phyloP scores from a whole-genome alignment of 2,113 vertebrate species.

The Onychorhynchus coronatus region DNA sequence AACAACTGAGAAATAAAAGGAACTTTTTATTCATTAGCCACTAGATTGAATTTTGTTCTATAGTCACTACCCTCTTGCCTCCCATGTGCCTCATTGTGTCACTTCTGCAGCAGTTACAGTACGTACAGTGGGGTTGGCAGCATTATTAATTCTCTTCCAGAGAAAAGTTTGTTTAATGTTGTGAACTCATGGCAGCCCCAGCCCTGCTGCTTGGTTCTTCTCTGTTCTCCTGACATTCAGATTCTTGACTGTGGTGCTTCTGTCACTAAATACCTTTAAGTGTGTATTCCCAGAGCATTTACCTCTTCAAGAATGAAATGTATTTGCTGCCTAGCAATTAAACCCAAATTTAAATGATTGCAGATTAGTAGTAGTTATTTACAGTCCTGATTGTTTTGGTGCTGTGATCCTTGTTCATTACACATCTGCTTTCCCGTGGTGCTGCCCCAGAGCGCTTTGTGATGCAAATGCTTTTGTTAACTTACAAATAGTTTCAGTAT shows the following conservation, averaged over 20 bases:
- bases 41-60: constrained; percentile 58
- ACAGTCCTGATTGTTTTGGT: constrained; percentile 67
- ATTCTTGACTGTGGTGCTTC: background rate
- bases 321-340: constrained; percentile 69
- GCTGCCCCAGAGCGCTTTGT: constrained; percentile 51
- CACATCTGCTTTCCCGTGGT: constrained; percentile 63
- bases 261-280: constrained; percentile 8
- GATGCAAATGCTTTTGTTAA: constrained; percentile 70
- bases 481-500: constrained; percentile 66
- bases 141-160: background rate
- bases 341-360: constrained; percentile 65
- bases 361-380: constrained; percentile 66
- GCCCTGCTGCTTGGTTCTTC: background rate
- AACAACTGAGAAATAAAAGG: constrained; percentile 77
- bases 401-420: constrained; percentile 64
- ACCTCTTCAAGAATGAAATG: constrained; percentile 41
- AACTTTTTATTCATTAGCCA: constrained; percentile 77
- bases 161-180: constrained; percentile 44
- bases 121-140: constrained; percentile 25
- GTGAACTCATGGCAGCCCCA: background rate
- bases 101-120: constrained; percentile 50
- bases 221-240: background rate
- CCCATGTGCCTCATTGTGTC: constrained; percentile 28
- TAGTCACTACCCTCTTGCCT: constrained; percentile 13
- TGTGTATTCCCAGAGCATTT: constrained; percentile 39